These are phyloP conservation scores for Neoseiulus cucumeris DNA, from an alignment of 1,140 invertebrate species.

Conservation along the genomic window DNA sequence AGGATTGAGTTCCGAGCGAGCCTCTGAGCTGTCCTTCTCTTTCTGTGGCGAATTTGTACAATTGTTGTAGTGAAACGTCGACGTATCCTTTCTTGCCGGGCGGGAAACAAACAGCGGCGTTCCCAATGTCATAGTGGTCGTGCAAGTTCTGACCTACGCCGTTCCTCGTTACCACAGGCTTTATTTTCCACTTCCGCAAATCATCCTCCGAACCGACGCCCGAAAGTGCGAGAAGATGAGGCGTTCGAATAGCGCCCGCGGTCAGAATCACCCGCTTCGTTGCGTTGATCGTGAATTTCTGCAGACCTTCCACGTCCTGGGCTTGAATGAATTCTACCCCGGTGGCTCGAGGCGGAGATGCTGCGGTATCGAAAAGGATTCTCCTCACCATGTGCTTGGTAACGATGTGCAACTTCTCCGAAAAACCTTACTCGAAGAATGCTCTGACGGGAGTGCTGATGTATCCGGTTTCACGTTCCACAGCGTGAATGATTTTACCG, in stretches of 20 bases:
- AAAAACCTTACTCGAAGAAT: background rate
- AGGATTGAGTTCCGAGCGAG: background rate
- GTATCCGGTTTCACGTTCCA: background rate
- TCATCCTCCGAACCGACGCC: conserved; percentile 59
- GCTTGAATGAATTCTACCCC: conserved; percentile 38
- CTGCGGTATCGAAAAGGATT: conserved; percentile 9
- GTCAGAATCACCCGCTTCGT: conserved; percentile 48
- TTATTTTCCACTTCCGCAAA: conserved; percentile 38
- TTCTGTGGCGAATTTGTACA: background rate
- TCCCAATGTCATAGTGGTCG: conserved; percentile 23
- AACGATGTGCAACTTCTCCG: conserved; percentile 15
- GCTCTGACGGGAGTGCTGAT: background rate
- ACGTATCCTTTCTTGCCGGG: background rate
- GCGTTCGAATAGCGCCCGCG: conserved; percentile 54
- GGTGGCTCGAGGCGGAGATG: conserved; percentile 33
- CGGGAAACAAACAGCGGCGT: background rate
- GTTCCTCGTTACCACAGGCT: background rate
- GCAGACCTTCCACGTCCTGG: conserved; percentile 28
- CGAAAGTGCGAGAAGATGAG: conserved; percentile 63
- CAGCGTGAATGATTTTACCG: background rate
- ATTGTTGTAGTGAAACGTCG: background rate
- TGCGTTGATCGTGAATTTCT: conserved; percentile 41
- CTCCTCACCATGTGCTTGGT: conserved; percentile 10
- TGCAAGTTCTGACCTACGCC: conserved; percentile 30
- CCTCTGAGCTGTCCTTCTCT: background rate